Evolutionary conservation across 2,888 invertebrate species (phyloP), one percentile per base, ranked within the genome.

Genomic region (Operophtera brumata): DNA sequence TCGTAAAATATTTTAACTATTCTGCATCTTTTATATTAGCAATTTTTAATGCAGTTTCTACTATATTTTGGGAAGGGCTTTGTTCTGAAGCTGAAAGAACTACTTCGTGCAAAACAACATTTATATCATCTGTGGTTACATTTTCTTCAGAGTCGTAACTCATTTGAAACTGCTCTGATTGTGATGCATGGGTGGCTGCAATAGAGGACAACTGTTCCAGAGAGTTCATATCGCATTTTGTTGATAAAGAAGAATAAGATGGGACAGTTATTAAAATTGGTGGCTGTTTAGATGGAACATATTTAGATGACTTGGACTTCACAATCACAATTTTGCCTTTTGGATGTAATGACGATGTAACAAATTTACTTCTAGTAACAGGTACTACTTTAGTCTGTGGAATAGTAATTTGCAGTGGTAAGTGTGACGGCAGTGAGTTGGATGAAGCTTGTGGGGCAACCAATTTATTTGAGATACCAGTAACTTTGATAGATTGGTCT

Each of bases 191-290:
- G 12, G 20, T 37, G 6, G 9, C 46, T 25, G 46, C 52, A 41
- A 47, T 37, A 32, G 47, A 43, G 1, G 52, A 53, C n/a, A 53
- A 37, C 14, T 43, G 43, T 32, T 52, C 45, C 12, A 52, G 32
- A 11, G 56, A 44, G 26, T 51, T 51, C 44, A 51, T 51, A 12
- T 30, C 40, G 36, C 39, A 41, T 37, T 54, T 39, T 47, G 43
- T 37, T 10, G 37, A 37, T 2, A 25, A 4, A 25, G 43, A 35
- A 25, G 35, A n/a, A 20, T 8, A 11, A 9, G 47, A 40, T 20
- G 57, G 52, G 13, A 43, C 48, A 34, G 48, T 57, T 32, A 57
- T 52, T 20, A 57, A 36, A 47, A 57, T 52, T 2, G 57, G 57
- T 37, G 47, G 57, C 37, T 57, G 52, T 26, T 40, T 37, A 25